phyloP scores from a whole-genome alignment of 2,888 invertebrate species.

The Trichogramma evanescens region DNA sequence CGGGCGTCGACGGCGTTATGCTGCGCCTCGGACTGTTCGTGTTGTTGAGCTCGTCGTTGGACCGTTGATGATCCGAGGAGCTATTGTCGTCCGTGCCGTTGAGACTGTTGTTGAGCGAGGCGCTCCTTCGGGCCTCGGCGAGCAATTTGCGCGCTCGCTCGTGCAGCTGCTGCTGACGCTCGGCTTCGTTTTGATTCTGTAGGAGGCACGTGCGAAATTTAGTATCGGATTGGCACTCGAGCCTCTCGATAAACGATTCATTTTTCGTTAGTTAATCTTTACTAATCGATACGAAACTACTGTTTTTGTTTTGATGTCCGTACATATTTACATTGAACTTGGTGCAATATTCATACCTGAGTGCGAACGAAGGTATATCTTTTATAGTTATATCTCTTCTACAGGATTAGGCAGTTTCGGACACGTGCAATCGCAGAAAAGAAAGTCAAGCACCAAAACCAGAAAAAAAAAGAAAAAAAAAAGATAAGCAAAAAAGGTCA shows the following conservation, averaged over 20 bases:
- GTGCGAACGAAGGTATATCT: too few relatives aligned
- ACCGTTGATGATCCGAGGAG: slow-evolving; percentile 29
- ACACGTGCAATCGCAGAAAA: too few relatives aligned
- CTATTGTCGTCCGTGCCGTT: slow-evolving; percentile 39
- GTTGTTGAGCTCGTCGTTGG: slow-evolving; percentile 44
- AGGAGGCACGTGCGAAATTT: background rate
- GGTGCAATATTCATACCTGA: too few relatives aligned
- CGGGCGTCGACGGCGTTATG: slow-evolving; percentile 43
- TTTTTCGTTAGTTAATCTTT: background rate
- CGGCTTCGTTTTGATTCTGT: slow-evolving; percentile 65
- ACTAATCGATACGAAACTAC: too few relatives aligned
- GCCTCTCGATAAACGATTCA: background rate
- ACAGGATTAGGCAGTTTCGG: too few relatives aligned
- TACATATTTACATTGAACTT: too few relatives aligned
- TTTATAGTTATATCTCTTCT: too few relatives aligned
- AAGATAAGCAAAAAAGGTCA: background rate
- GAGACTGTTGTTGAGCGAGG: slow-evolving; percentile 44
- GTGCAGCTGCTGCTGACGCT: slow-evolving; percentile 75
- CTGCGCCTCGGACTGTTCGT: slow-evolving; percentile 43
- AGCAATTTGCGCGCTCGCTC: slow-evolving; percentile 86
- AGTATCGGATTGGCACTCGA: background rate
- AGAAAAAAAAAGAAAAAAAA: slow-evolving; percentile 13
- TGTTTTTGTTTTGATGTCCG: too few relatives aligned
- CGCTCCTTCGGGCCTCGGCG: slow-evolving; percentile 71
- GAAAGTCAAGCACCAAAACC: too few relatives aligned